Percentiles rank a stretch among this genome's conserved stretches.
Evolutionary conservation across 30 jellyfish, hydroid and myxozoan genomes (phyloP).

Genomic region (Hydractinia symbiolongicarpus): DNA sequence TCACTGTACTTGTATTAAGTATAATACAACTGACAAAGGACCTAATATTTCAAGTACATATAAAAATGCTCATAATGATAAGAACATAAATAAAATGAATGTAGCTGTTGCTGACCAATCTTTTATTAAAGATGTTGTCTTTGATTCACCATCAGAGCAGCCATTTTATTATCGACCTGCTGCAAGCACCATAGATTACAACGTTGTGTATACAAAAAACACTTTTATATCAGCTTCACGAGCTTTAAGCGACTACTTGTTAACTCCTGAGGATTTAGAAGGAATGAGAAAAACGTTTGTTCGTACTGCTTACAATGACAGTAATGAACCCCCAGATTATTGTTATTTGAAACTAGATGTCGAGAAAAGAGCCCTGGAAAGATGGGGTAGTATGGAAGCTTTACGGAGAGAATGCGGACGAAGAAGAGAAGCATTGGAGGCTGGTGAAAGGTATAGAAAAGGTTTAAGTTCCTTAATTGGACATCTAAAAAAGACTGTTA

Average conservation of each 20-base stretch:
- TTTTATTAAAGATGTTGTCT: constrained; percentile 9
- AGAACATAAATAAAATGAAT: neutral
- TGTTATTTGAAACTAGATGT: constrained; percentile 91
- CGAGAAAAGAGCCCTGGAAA: constrained; percentile 92
- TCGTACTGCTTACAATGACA: constrained; percentile 88
- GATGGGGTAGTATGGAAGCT: constrained; percentile 99
- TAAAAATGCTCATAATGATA: too few relatives aligned
- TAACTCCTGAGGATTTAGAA: constrained; percentile 73
- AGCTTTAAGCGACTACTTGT: constrained; percentile 86
- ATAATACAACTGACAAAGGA: too few relatives aligned
- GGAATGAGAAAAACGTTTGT: constrained; percentile 78
- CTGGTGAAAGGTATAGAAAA: constrained; percentile 90
- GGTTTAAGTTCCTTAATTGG: constrained; percentile 98
- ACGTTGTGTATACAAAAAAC: constrained; percentile 67
- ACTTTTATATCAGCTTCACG: constrained; percentile 93
- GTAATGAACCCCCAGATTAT: constrained; percentile 70
- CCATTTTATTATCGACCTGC: constrained; percentile 86
- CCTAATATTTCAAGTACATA: too few relatives aligned
- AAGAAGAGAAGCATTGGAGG: constrained; percentile 80
- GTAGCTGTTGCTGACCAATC: neutral
- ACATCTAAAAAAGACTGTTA: constrained; percentile 87
- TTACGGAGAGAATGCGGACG: constrained; percentile 66
- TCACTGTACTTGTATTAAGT: too few relatives aligned
- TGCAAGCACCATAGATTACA: constrained; percentile 68
- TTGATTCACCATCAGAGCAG: constrained; percentile 42